Conservation (phyloP, 2,888 invertebrate genomes). For the Automeris io region DNA sequence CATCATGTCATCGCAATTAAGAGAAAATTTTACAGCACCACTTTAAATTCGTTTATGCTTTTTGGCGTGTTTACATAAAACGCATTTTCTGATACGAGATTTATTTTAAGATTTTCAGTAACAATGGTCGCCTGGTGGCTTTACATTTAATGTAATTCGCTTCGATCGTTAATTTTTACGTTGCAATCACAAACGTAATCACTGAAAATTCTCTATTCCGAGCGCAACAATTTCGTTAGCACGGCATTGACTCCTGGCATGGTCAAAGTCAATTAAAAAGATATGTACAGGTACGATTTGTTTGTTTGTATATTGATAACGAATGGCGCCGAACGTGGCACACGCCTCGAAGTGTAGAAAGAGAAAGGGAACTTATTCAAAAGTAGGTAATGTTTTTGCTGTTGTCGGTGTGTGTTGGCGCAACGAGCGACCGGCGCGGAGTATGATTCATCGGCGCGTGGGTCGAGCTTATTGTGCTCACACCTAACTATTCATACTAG, state of each 20-base stretch:
- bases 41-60: conserved; percentile 55
- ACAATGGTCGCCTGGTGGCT: conserved; percentile 3
- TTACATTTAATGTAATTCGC: not conserved
- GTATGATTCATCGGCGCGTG: conserved; percentile 71
- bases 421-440: conserved; percentile 42
- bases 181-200: too few species aligned
- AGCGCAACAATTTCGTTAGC: conserved; percentile 18
- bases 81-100: conserved; percentile 34
- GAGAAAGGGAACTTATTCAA: conserved; percentile 76
- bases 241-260: conserved; percentile 31
- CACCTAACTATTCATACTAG: conserved; percentile 52
- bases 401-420: conserved; percentile 47
- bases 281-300: conserved; percentile 28
- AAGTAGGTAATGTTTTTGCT: conserved; percentile 77
- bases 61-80: conserved; percentile 57
- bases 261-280: conserved; percentile 38
- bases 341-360: conserved; percentile 67
- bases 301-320: conserved; percentile 46
- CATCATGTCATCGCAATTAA: conserved; percentile 46
- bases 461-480: conserved; percentile 66
- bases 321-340: conserved; percentile 51
- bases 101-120: conserved; percentile 41
- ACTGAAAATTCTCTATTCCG: too few species aligned
- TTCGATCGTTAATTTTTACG: not conserved
- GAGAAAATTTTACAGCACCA: conserved; percentile 51